Evolutionary conservation across 2,113 vertebrate genomes (phyloP), one percentile per base, ranked within the genome.

Genomic region (Podarcis muralis): DNA sequence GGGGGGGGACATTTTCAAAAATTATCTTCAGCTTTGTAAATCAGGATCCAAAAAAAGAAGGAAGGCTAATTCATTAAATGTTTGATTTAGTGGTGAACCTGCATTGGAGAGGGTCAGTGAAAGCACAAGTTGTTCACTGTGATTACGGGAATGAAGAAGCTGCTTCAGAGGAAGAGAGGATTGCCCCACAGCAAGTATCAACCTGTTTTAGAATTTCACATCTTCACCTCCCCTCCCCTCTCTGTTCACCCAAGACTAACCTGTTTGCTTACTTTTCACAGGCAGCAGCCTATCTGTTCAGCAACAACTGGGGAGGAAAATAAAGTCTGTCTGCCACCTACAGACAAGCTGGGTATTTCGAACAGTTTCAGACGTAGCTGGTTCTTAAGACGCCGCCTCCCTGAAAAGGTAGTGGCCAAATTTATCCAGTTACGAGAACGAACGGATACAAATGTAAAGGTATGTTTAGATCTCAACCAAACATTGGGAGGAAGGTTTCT

Each of bases 261-360:
- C 81, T 78, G 87, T 88, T 83, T 57, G 72, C 32, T 68, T 77
- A 78, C n/a, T 89, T 87, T 86, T 62, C 72, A 90, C 81, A 86
- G 80, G 30, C 48, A 89, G n/a, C 2, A 4, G n/a, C 2, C 3
- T 15, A 2, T 43, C 76, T 74, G 35, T 87, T 90, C 81, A 85
- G 88, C 81, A 53, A 53, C 18, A 57, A 89, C 27, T n/a, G 81
- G 48, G 57, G 78, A 91, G 0, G 0, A 89, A 69, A 85, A 6
- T 25, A 32, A 32, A 90, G 69, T 91, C 72, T 0, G 18, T 15
- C 74, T 92, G 72, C 16, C 69, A 16, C 15, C 48, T 88, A 71
- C 65, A 88, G 69, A 74, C 88, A 79, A 92, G 37, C 3, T 88
- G 0, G 0, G 18, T 86, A 16, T 85, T 90, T 91, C 65, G 53